Conservation (phyloP, 1,140 invertebrate genomes). For the Hestina assimilis region DNA sequence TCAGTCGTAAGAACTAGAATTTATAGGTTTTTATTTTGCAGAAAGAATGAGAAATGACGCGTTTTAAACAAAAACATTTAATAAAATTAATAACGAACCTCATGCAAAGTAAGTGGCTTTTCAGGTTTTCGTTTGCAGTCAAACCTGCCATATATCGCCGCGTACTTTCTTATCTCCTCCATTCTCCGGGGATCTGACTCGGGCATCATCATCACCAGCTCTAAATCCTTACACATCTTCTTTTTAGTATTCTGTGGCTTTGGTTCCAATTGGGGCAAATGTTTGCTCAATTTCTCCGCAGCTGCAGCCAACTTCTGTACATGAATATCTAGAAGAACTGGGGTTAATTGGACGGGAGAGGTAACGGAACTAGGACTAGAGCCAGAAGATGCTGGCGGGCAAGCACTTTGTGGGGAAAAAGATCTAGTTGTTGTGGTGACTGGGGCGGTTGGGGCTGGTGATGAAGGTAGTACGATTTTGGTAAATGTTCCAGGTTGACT, state of each 20-base stretch:
- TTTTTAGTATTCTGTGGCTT: slow-evolving; percentile 95
- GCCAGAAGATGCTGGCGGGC: slow-evolving; percentile 76
- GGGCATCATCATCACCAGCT: slow-evolving; percentile 93
- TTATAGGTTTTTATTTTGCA: too few relatives aligned
- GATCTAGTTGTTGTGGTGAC: slow-evolving; percentile 66
- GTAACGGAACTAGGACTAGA: slow-evolving; percentile 78
- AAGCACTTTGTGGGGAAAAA: slow-evolving; percentile 78
- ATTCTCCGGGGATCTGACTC: slow-evolving; percentile 92
- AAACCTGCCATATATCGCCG: slow-evolving; percentile 97
- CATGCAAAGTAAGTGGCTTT: slow-evolving; percentile 96
- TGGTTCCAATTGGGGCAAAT: slow-evolving; percentile 90
- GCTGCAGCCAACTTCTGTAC: slow-evolving; percentile 89
- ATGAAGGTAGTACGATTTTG: slow-evolving; percentile 67
- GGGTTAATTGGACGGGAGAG: slow-evolving; percentile 85
- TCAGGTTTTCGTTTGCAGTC: slow-evolving; percentile 97
- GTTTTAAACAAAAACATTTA: too few relatives aligned
- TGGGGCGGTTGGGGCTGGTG: slow-evolving; percentile 60
- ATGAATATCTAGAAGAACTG: slow-evolving; percentile 89
- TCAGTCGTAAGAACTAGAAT: too few relatives aligned
- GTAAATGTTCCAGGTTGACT: slow-evolving; percentile 54
- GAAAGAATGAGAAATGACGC: too few relatives aligned
- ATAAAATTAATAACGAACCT: too few relatives aligned
- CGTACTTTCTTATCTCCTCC: slow-evolving; percentile 96
- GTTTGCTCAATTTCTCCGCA: slow-evolving; percentile 89
- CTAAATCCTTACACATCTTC: slow-evolving; percentile 94